These are phyloP conservation scores for Cotesia congregata DNA, from an alignment of 2,888 invertebrate genomes.

Conservation along the genomic window DNA sequence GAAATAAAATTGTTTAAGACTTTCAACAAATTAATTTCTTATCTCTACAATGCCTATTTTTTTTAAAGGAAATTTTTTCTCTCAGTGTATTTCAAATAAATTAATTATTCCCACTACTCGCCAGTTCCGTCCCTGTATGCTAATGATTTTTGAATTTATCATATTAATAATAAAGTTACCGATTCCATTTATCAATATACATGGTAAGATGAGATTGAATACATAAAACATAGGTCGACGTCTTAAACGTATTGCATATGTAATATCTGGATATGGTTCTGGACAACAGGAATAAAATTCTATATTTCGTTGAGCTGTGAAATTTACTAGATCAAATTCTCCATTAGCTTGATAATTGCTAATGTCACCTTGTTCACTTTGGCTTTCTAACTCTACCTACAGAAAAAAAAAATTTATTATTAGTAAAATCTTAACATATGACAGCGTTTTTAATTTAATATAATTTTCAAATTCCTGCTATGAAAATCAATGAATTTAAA, in stretches of 20 bases:
- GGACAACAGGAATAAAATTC: slow-evolving; percentile 86
- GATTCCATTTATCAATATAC: slow-evolving; percentile 87
- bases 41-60: too few species aligned
- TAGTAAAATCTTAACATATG: neutral
- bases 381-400: slow-evolving; percentile 82
- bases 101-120: neutral
- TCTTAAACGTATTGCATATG: slow-evolving; percentile 82
- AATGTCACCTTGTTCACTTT: slow-evolving; percentile 86
- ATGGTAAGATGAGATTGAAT: slow-evolving; percentile 87
- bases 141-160: too few species aligned
- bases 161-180: slow-evolving; percentile 72
- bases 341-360: slow-evolving; percentile 93
- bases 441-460: neutral
- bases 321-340: slow-evolving; percentile 87
- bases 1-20: too few species aligned
- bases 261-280: slow-evolving; percentile 88
- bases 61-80: slow-evolving; percentile 35
- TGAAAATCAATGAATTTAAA: too few species aligned
- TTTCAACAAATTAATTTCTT: too few species aligned
- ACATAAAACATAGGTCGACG: slow-evolving; percentile 88
- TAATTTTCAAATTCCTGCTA: neutral
- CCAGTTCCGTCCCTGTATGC: slow-evolving; percentile 11
- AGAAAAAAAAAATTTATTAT: slow-evolving; percentile 37
- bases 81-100: neutral
- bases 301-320: slow-evolving; percentile 80